phyloP scores from a whole-genome alignment of 2,888 invertebrate genomes.

The Amiota minor region DNA sequence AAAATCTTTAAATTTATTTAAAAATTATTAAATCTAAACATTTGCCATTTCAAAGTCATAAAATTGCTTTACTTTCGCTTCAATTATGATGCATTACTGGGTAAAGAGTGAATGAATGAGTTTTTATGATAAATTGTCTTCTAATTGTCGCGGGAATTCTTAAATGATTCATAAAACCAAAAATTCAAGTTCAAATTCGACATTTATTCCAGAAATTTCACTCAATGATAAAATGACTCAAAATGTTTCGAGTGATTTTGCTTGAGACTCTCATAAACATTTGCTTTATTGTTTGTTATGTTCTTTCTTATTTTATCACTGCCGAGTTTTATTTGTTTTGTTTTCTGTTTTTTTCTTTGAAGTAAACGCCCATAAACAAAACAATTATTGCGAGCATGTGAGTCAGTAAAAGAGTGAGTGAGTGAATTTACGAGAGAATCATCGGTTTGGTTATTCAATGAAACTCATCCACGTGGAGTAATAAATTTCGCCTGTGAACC shows the following conservation, averaged over 20 bases:
- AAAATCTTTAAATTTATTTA: too few relatives aligned
- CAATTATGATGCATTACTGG: too few relatives aligned
- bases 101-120: background rate
- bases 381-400: conserved; percentile 48
- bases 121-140: conserved; percentile 35
- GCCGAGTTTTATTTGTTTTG: conserved; percentile 46
- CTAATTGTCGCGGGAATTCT: conserved; percentile 58
- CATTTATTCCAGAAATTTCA: conserved; percentile 42
- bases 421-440: conserved; percentile 30
- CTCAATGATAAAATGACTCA: conserved; percentile 33
- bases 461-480: conserved; percentile 58
- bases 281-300: too few relatives aligned
- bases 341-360: conserved; percentile 41
- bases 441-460: conserved; percentile 54
- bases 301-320: too few relatives aligned
- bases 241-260: background rate
- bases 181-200: conserved; percentile 62
- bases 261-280: conserved; percentile 45
- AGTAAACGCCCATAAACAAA: conserved; percentile 73
- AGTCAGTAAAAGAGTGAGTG: conserved; percentile 13
- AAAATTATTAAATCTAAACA: too few relatives aligned
- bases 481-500: conserved; percentile 60
- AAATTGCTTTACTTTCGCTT: too few relatives aligned
- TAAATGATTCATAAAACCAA: conserved; percentile 63
- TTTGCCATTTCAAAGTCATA: too few relatives aligned